Conservation (phyloP, 2,113 vertebrate species). For the Vulpes lagopus region DNA sequence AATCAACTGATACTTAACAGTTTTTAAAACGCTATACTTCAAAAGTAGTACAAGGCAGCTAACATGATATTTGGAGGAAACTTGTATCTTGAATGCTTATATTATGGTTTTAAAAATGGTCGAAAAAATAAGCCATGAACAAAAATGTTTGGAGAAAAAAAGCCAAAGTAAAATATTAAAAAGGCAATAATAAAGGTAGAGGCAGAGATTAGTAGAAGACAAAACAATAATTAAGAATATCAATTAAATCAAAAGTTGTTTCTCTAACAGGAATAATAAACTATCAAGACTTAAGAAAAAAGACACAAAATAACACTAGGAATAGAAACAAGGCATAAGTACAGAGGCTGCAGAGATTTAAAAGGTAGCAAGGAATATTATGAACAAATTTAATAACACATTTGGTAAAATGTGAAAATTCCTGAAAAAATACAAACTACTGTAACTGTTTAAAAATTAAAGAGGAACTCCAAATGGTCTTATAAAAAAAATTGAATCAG, state of each 20-base stretch:
- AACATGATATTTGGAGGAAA: not conserved
- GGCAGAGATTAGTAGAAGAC: not conserved
- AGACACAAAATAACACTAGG: not conserved
- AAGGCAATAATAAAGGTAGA: not conserved
- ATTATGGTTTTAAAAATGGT: not conserved
- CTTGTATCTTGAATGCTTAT: not conserved
- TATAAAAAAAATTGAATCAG: not conserved
- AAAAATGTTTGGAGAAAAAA: not conserved
- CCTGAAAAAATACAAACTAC: not conserved
- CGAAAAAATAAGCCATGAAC: not conserved
- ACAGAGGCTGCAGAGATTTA: not conserved
- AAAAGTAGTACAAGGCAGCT: not conserved
- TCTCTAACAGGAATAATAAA: conserved; percentile 39
- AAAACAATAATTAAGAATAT: not conserved
- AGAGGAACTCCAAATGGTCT: not conserved
- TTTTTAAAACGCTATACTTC: not conserved
- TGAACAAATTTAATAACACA: conserved; percentile 28
- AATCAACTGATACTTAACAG: not conserved
- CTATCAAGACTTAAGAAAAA: not conserved
- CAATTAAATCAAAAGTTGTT: not conserved
- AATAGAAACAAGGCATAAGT: not conserved
- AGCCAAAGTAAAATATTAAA: not conserved
- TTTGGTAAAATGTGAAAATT: not conserved
- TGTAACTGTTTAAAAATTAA: not conserved
- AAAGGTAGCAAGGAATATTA: conserved; percentile 3